Conservation (phyloP, 2,888 invertebrate genomes). For the Xestia xanthographa region DNA sequence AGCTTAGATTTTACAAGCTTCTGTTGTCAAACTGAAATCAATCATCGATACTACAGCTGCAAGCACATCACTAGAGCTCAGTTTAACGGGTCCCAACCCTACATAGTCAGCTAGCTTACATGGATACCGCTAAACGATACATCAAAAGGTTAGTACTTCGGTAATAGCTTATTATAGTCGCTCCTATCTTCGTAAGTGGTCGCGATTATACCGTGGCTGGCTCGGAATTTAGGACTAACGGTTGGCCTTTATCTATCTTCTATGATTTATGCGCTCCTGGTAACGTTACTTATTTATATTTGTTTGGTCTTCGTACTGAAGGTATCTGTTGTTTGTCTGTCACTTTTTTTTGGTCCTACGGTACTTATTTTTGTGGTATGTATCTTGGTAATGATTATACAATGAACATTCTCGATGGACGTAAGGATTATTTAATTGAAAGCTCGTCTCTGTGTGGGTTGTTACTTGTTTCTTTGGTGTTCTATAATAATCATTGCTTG, state of each 20-base stretch:
- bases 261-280: conserved; percentile 72
- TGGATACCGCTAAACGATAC: conserved; percentile 89
- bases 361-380: conserved; percentile 30
- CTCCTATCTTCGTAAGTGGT: conserved; percentile 73
- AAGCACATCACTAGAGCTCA: conserved; percentile 75
- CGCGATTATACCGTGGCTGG: conserved; percentile 77
- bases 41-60: conserved; percentile 60
- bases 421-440: conserved; percentile 42
- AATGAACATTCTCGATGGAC: conserved; percentile 26
- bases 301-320: conserved; percentile 40
- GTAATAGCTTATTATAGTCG: conserved; percentile 80
- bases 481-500: conserved; percentile 10
- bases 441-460: neutral
- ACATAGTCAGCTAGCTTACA: conserved; percentile 83
- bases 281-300: conserved; percentile 66
- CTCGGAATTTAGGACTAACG: conserved; percentile 83
- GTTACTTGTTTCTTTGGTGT: neutral
- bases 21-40: conserved; percentile 16
- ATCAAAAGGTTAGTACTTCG: conserved; percentile 85
- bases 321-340: conserved; percentile 27
- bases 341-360: conserved; percentile 35
- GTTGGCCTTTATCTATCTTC: conserved; percentile 72
- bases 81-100: conserved; percentile 86
- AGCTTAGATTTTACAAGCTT: neutral
- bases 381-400: conserved; percentile 32